These are phyloP conservation scores for Metopolophium dirhodum DNA, from an alignment of 1,140 invertebrate genomes.

Conservation along the genomic window DNA sequence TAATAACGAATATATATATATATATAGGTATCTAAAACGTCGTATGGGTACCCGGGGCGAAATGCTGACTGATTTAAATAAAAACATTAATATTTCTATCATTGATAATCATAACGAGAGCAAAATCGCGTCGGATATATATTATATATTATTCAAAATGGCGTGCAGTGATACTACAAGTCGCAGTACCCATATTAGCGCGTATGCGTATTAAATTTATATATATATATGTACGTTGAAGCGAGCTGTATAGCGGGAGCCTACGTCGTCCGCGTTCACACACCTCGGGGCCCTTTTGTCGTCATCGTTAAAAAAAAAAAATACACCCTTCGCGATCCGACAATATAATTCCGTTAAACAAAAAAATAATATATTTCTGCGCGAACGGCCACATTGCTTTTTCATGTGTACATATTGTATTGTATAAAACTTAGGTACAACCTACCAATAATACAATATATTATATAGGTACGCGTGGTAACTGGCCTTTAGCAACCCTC, in stretches of 20 bases:
- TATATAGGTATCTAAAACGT: conserved; percentile 13
- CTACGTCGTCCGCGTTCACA: neutral
- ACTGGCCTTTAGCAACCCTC: neutral
- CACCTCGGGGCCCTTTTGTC: neutral
- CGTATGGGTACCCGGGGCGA: conserved; percentile 10
- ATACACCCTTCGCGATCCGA: neutral
- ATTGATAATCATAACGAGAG: conserved; percentile 51
- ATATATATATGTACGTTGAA: neutral
- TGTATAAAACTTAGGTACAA: neutral
- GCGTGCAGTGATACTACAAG: conserved; percentile 33
- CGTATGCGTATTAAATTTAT: neutral
- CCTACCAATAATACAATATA: neutral
- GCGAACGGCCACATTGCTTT: neutral
- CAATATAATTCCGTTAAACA: neutral
- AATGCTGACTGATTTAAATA: conserved; percentile 51
- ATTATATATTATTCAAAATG: conserved; percentile 53
- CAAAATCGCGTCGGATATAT: conserved; percentile 30
- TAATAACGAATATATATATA: neutral
- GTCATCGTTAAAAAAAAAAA: neutral
- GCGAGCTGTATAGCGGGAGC: neutral
- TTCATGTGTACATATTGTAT: neutral
- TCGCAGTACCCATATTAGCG: neutral
- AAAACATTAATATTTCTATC: conserved; percentile 49
- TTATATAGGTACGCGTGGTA: neutral
- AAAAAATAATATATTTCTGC: conserved; percentile 10